phyloP scores from a whole-genome alignment of 2,797 vertebrate genomes.

The Cheracebus regulus region DNA sequence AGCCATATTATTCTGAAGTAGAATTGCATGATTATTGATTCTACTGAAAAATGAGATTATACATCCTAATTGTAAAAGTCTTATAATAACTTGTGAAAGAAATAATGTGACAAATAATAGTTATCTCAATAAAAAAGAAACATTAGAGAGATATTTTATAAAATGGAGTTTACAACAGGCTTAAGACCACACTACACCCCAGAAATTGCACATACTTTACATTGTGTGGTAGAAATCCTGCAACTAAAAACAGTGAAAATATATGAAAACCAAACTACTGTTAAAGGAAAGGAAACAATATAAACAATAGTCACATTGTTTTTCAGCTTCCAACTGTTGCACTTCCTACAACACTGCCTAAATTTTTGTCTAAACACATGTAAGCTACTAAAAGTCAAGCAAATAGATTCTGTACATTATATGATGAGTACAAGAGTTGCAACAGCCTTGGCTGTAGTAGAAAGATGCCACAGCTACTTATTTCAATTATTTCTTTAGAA shows the following conservation, averaged over 20 bases:
- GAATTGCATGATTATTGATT: background rate
- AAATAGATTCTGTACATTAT: background rate
- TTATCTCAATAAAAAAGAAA: conserved; percentile 30
- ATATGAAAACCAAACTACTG: background rate
- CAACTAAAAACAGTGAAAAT: background rate
- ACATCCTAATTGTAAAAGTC: background rate
- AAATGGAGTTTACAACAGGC: background rate
- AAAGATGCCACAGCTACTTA: background rate
- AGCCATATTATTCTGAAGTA: background rate
- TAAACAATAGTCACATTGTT: background rate
- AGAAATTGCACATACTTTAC: background rate
- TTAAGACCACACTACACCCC: background rate
- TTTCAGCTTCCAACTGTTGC: background rate
- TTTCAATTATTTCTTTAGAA: background rate
- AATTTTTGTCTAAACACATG: background rate
- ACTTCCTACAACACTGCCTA: background rate
- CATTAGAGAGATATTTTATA: background rate
- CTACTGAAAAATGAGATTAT: background rate
- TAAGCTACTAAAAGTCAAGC: background rate
- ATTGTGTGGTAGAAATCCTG: background rate
- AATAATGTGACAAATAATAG: background rate
- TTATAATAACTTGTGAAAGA: background rate
- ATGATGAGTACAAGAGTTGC: background rate
- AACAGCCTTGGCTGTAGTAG: background rate
- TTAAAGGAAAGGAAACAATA: background rate